Evolutionary conservation across 2,113 vertebrate species (phyloP).

Genomic region (Thomomys bottae): DNA sequence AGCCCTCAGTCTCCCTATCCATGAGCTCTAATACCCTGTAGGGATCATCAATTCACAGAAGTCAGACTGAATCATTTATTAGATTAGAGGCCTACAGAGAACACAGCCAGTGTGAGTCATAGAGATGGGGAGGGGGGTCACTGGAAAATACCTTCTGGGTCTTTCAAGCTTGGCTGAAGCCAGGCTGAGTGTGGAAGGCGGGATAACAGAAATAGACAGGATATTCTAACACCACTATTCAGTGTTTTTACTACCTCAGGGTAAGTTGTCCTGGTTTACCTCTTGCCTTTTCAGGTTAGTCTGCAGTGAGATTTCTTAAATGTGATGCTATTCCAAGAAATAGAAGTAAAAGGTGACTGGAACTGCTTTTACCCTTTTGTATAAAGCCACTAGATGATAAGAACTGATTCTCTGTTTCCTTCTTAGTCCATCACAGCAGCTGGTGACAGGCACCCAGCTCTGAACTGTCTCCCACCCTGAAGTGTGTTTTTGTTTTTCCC

Average conservation of each 20-base stretch:
- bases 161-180: not conserved
- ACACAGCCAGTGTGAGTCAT: constrained; percentile 61
- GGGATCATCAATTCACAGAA: constrained; percentile 32
- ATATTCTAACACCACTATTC: not conserved
- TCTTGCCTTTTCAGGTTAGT: too few species aligned
- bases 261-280: not conserved
- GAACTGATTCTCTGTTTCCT: not conserved
- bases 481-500: not conserved
- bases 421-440: not conserved
- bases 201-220: not conserved
- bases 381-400: not conserved
- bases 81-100: constrained; percentile 49
- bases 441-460: not conserved
- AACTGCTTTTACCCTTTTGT: not conserved
- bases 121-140: not conserved
- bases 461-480: not conserved
- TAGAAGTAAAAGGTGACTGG: not conserved
- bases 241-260: not conserved
- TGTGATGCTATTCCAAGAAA: not conserved
- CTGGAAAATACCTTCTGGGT: not conserved
- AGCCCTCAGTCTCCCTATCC: constrained; percentile 13
- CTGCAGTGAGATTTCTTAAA: not conserved
- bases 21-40: not conserved
- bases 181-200: not conserved
- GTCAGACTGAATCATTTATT: constrained; percentile 65